Evolutionary conservation across 2,888 invertebrate species (phyloP).

Genomic region (Eretmocerus hayati): DNA sequence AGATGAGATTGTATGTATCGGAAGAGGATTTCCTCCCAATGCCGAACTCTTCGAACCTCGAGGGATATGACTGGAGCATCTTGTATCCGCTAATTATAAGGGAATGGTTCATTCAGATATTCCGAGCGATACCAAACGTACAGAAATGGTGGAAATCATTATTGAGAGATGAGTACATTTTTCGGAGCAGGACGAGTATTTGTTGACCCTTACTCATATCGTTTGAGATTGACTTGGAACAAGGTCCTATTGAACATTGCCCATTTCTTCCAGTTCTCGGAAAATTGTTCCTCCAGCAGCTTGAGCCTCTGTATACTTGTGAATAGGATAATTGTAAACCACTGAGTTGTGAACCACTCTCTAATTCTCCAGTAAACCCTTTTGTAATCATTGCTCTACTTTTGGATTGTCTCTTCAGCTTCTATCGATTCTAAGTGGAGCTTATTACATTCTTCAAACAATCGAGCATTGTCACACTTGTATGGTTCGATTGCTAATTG

Average conservation of each 20-base stretch:
- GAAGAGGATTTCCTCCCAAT: conserved; percentile 37
- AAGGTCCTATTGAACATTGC: conserved; percentile 49
- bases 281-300: conserved; percentile 57
- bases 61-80: conserved; percentile 39
- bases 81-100: conserved; percentile 32
- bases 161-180: neutral
- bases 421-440: conserved; percentile 62
- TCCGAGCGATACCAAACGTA: neutral
- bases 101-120: neutral
- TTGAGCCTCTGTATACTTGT: conserved; percentile 54
- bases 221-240: conserved; percentile 39
- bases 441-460: conserved; percentile 69
- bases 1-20: conserved; percentile 25
- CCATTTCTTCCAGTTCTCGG: conserved; percentile 52
- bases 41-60: conserved; percentile 35
- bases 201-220: conserved; percentile 35
- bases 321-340: conserved; percentile 56
- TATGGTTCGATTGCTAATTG: conserved; percentile 70
- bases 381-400: conserved; percentile 51
- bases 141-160: neutral
- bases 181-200: neutral
- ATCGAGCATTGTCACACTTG: conserved; percentile 70
- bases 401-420: conserved; percentile 58
- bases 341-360: conserved; percentile 53
- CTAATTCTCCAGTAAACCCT: conserved; percentile 50